Conservation (phyloP, 2,113 vertebrate genomes). For the Prochilodus magdalenae region DNA sequence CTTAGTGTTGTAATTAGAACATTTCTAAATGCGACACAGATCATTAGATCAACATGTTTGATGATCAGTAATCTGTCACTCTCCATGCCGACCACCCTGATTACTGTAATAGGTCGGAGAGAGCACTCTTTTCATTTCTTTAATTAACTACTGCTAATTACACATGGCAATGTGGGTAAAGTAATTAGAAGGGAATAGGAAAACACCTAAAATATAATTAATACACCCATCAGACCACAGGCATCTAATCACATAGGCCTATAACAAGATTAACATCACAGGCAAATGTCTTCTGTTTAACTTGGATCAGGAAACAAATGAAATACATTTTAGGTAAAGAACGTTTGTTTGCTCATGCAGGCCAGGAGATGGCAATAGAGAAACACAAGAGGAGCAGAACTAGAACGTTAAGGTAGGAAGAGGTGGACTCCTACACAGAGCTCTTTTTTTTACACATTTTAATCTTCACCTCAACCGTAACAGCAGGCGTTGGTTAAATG, state of each 20-base stretch:
- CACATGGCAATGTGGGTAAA: constrained; percentile 15
- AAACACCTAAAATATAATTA: constrained; percentile 12
- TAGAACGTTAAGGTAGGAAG: not conserved
- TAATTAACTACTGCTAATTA: constrained; percentile 34
- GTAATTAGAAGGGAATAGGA: constrained; percentile 30
- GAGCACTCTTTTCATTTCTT: constrained; percentile 33
- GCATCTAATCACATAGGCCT: not conserved
- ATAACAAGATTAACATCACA: constrained; percentile 1
- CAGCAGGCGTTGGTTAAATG: too few species aligned
- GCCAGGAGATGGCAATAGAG: constrained; percentile 57
- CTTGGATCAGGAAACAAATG: not conserved
- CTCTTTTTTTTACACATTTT: not conserved
- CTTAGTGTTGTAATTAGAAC: constrained; percentile 1
- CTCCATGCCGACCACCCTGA: constrained; percentile 1
- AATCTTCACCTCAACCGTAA: not conserved
- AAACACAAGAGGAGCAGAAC: not conserved
- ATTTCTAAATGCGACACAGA: not conserved
- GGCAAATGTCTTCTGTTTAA: not conserved
- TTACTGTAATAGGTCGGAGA: constrained; percentile 35
- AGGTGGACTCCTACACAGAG: not conserved
- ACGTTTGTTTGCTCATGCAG: not conserved
- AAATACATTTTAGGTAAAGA: not conserved
- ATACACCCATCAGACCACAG: not conserved
- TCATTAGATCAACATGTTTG: constrained; percentile 30
- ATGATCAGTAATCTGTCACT: constrained; percentile 35